phyloP scores from a whole-genome alignment of 2,888 invertebrate genomes.

The Spicauda simplicius region DNA sequence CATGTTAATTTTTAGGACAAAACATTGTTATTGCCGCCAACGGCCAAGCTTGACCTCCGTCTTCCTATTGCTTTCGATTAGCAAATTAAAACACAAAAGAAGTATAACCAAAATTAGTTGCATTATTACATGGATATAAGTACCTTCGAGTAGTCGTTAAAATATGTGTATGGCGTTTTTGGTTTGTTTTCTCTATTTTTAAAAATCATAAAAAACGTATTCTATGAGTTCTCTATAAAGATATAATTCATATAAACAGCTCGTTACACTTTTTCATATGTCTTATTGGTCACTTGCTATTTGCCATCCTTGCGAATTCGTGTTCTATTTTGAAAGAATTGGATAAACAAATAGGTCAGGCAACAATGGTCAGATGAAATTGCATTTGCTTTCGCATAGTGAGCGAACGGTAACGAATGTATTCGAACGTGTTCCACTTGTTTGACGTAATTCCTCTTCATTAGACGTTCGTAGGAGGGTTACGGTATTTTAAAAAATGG shows the following conservation, averaged over 20 bases:
- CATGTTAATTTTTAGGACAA: constrained; percentile 32
- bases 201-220: no score
- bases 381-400: constrained; percentile 29
- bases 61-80: no score
- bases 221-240: no score
- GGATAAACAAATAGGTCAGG: constrained; percentile 32
- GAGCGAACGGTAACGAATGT: constrained; percentile 35
- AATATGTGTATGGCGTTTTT: no score
- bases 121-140: no score
- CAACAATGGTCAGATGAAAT: constrained; percentile 33
- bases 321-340: constrained; percentile 31
- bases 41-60: constrained; percentile 11
- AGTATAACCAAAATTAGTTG: no score
- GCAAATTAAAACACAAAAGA: no score
- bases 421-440: constrained; percentile 31
- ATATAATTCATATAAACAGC: not conserved
- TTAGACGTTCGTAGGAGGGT: constrained; percentile 28
- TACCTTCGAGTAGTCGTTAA: no score
- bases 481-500: constrained; percentile 33
- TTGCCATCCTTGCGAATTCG: constrained; percentile 16
- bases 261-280: not conserved
- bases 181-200: no score
- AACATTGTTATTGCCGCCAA: constrained; percentile 14
- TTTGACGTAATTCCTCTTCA: constrained; percentile 37
- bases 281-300: constrained; percentile 2